Conservation (phyloP, 92 coral and sea anemone species). For the Porites lobata region DNA sequence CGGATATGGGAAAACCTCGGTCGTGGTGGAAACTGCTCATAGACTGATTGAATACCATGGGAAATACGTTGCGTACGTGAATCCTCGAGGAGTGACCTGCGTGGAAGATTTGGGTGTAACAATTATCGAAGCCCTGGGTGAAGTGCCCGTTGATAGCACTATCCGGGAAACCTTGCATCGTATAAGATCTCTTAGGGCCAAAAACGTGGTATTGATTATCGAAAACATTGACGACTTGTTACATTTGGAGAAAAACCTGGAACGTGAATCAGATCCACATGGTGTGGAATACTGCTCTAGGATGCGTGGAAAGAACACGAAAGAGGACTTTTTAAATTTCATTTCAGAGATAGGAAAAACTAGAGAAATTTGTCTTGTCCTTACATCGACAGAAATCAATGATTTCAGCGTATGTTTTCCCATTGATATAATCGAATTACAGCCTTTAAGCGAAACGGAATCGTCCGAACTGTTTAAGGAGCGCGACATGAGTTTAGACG, state of each 20-base stretch:
- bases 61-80: conserved; percentile 31
- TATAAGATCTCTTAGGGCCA: conserved; percentile 2
- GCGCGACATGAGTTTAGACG: not conserved
- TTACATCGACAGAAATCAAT: conserved; percentile 32
- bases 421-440: not conserved
- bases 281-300: not conserved
- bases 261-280: not conserved
- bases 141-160: conserved; percentile 18
- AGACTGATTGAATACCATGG: conserved; percentile 18
- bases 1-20: conserved; percentile 58
- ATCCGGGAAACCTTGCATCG: conserved; percentile 22
- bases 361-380: not conserved
- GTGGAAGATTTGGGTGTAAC: conserved; percentile 42
- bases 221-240: conserved; percentile 57
- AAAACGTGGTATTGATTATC: conserved; percentile 25
- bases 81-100: conserved; percentile 42
- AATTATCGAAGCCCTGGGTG: conserved; percentile 42
- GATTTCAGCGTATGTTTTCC: conserved; percentile 12
- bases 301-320: conserved; percentile 17
- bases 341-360: conserved; percentile 21
- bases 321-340: conserved; percentile 31
- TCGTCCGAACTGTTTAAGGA: not conserved
- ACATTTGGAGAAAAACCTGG: conserved; percentile 8
- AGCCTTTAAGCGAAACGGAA: conserved; percentile 1
- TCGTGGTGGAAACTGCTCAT: conserved; percentile 46